phyloP scores from a whole-genome alignment of 2,113 vertebrate species.

The Polypterus bichir region DNA sequence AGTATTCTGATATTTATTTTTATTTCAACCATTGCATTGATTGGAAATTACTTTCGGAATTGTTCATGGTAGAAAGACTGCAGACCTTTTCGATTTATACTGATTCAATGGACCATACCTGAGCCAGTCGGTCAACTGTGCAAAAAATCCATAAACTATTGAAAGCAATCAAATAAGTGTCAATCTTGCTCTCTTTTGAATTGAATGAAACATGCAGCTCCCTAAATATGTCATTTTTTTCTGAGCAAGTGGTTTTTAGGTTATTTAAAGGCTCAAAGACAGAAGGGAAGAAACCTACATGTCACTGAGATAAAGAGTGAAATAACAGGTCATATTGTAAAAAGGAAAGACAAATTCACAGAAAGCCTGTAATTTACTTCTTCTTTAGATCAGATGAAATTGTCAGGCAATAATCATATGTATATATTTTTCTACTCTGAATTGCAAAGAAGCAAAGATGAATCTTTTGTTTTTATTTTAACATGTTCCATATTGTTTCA shows the following conservation, averaged over 20 bases:
- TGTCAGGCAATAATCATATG: no score
- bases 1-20: slow-evolving; percentile 17
- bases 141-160: slow-evolving; percentile 27
- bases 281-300: not conserved
- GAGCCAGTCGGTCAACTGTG: slow-evolving; percentile 17
- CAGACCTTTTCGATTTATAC: slow-evolving; percentile 20
- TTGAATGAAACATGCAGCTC: slow-evolving; percentile 12
- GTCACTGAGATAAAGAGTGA: slow-evolving; percentile 3
- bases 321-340: not conserved
- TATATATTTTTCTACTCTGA: no score
- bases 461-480: no score
- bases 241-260: slow-evolving; percentile 11
- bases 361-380: no score
- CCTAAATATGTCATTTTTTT: slow-evolving; percentile 21
- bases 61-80: slow-evolving; percentile 22
- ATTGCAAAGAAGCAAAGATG: no score
- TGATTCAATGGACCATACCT: slow-evolving; percentile 20
- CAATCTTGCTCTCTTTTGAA: slow-evolving; percentile 26
- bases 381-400: no score
- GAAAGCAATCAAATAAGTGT: slow-evolving; percentile 30
- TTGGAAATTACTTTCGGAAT: slow-evolving; percentile 22
- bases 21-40: slow-evolving; percentile 16
- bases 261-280: slow-evolving; percentile 12
- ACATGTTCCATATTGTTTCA: no score
- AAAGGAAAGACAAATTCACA: not conserved